Evolutionary conservation across 2,888 invertebrate species (phyloP).

Genomic region (Ophioninae sp.): DNA sequence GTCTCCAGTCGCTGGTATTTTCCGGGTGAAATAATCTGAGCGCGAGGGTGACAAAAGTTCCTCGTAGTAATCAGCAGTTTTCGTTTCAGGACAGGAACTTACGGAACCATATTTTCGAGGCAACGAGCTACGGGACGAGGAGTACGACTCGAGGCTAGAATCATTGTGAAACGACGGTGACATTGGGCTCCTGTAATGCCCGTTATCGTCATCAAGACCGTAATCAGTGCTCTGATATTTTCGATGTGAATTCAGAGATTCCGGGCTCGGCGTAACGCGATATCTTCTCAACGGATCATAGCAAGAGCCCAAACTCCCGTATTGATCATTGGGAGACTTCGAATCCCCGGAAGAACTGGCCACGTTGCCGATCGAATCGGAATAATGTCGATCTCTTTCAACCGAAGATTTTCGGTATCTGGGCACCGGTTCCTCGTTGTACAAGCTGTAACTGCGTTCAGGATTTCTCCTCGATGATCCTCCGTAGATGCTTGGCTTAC

Average conservation of each 20-base stretch:
- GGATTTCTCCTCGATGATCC: slow-evolving; percentile 63
- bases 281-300: slow-evolving; percentile 75
- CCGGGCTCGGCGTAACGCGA: slow-evolving; percentile 72
- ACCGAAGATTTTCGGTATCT: slow-evolving; percentile 70
- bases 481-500: slow-evolving; percentile 56
- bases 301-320: slow-evolving; percentile 62
- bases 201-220: slow-evolving; percentile 68
- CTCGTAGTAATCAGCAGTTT: slow-evolving; percentile 77
- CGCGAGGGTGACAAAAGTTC: slow-evolving; percentile 74
- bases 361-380: slow-evolving; percentile 65
- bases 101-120: slow-evolving; percentile 75
- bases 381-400: slow-evolving; percentile 70
- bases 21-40: slow-evolving; percentile 72
- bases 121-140: slow-evolving; percentile 62
- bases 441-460: slow-evolving; percentile 71
- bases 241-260: slow-evolving; percentile 63
- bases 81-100: slow-evolving; percentile 70
- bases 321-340: slow-evolving; percentile 70
- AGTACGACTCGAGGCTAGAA: slow-evolving; percentile 62
- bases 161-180: slow-evolving; percentile 64
- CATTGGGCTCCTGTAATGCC: slow-evolving; percentile 66
- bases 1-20: slow-evolving; percentile 69
- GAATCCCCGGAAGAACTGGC: slow-evolving; percentile 64
- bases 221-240: slow-evolving; percentile 74
- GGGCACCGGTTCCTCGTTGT: slow-evolving; percentile 68